These are phyloP conservation scores for Palythoa caribaeorum DNA, from an alignment of 92 coral and sea anemone genomes.

Conservation along the genomic window DNA sequence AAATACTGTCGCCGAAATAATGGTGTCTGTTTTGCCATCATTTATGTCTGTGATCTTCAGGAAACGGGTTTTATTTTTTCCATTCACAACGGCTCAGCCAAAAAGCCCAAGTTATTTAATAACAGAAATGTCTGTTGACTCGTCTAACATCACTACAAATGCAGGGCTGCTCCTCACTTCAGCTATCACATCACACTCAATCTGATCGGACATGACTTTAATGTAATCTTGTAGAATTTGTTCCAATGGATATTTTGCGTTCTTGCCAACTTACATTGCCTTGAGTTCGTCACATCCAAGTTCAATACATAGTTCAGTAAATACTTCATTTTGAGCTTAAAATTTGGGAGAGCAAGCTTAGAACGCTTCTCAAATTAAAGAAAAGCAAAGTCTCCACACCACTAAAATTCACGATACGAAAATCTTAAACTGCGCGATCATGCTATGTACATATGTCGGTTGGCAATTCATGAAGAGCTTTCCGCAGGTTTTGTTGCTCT, in stretches of 20 bases:
- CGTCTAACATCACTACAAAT: background rate
- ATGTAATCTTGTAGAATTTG: background rate
- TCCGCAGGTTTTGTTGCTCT: constrained; percentile 76
- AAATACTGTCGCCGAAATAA: constrained; percentile 24
- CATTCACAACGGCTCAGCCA: constrained; percentile 16
- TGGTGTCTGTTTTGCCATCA: constrained; percentile 14
- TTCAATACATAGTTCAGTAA: background rate
- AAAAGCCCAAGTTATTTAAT: background rate
- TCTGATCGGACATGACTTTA: background rate
- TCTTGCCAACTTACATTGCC: too few species aligned
- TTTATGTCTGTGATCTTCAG: constrained; percentile 31
- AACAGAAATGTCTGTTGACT: background rate
- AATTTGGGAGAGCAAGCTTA: background rate
- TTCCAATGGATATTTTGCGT: too few species aligned
- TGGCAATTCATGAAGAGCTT: constrained; percentile 77
- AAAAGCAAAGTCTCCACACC: background rate
- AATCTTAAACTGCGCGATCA: too few species aligned
- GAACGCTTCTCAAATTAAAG: background rate
- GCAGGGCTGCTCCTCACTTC: background rate
- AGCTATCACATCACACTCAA: background rate
- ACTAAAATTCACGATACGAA: background rate
- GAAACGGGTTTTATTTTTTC: constrained; percentile 8
- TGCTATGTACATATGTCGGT: background rate
- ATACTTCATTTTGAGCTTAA: constrained; percentile 45
- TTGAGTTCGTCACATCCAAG: too few species aligned